Base-by-base conservation (phyloP, 2,888 invertebrate species). In the Acleris holmiana region DNA sequence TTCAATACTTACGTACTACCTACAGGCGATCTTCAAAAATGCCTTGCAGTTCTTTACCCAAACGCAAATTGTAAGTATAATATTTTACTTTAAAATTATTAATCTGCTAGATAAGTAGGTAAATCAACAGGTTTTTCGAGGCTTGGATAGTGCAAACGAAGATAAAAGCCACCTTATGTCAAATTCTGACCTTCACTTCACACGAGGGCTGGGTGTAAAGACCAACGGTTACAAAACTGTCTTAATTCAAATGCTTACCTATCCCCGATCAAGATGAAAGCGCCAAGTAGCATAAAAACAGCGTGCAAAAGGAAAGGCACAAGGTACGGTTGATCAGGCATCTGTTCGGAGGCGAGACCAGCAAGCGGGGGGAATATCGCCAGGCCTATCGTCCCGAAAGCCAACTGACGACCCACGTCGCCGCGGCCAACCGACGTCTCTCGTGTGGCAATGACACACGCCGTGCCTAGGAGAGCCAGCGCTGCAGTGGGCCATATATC, bases 381-480 rank as follows among this genome's bases (percentile, higher is more conserved):
- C 72, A 96, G 94, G 10, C 96, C 96, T 4, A 96, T 82, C 4
- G 96, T 95, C 2, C 96, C 97, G 78, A 95, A 95, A 0, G 95
- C 96, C 73, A 96, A 90, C 77, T 97, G 97, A 10, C 95, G 94
- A 35, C 97, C 97, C 3, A 97, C 95, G 78, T 97, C 96, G 0
- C 96, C 96, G 41, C 96, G 93, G 1, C 96, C 96, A 19, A 95
- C 93, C 0, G 96, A 96, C 0, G 96, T 97, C 82, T 97, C 97
- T 40, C 96, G 93, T 0, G 97, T 96, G 0, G 96, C 96, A 68
- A 97, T 96, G n/a, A 97, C 96, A 49, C 96, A 94, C 0, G 96
- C 96, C 0, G 96, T 94, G 60, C 95, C 95, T 1, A 97, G 85
- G 6, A 97, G 80, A 0, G 96, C 95, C 6, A 96, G 86, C 0